Evolutionary conservation across 1,140 invertebrate genomes (phyloP), one percentile per base, ranked within the genome.

Genomic region (Drosophila nannoptera): DNA sequence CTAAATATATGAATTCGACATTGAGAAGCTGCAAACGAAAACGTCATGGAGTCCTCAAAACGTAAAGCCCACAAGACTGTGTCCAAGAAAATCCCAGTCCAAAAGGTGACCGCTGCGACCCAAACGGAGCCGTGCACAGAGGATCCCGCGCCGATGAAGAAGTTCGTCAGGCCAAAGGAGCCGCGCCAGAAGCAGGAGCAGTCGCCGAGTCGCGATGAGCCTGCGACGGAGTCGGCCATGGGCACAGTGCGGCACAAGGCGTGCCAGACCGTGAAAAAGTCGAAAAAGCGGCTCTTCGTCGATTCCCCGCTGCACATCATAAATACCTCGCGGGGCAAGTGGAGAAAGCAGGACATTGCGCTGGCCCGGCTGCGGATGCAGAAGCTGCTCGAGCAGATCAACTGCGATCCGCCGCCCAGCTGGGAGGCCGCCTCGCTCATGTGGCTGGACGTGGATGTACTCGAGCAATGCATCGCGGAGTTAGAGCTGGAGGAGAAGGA

Each of bases 391-490:
- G 33, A 33, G 1, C 38, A 36, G 9, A 63, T 63, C 16, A 65
- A 55, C 14, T 12, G 9, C 11, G 48, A 65, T 49, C 62, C 50
- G 29, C 62, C 62, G 9, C 50, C 62, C 14, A 46, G 33, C n/a
- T 63, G 60, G 59, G 14, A 54, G 4, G 11, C 16, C 9, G 50
- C 49, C 31, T 35, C 59, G 6, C 8, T 52, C 5, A 52, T 62
- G 60, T 63, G 60, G 60, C 32, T 63, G 31, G 60, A 63, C 12
- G 49, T 63, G 7, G 60, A 63, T 29, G 22, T 45, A 4, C 8
- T 63, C 31, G 40, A 63, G 32, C 31, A 31, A 6, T 49, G 50
- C 11, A 63, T 63, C n/a, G 32, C 53, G 14, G 43, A 22, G 2
- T 65, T 32, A 2, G 52, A 49, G 33, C 46, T 49, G 9, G 29